Evolutionary conservation across 1,140 invertebrate genomes (phyloP).

Genomic region (Magallana angulata): DNA sequence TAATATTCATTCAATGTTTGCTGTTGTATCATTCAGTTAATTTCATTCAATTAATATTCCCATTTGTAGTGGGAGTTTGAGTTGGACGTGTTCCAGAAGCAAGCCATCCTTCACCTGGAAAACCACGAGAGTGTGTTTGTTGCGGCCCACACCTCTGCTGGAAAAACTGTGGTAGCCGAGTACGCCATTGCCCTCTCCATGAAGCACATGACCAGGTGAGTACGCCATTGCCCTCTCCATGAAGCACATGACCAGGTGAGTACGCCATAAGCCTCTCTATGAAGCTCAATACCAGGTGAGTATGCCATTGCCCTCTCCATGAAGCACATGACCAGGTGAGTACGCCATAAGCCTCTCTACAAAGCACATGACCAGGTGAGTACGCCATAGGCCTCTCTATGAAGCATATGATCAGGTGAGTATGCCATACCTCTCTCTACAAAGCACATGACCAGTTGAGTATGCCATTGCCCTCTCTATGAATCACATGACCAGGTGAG

Average conservation of each 20-base stretch:
- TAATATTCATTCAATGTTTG: too few species aligned
- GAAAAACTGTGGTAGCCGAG: conserved; percentile 99
- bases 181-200: conserved; percentile 96
- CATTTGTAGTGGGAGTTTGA: conserved; percentile 84
- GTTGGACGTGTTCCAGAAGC: conserved; percentile 97
- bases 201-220: conserved; percentile 92
- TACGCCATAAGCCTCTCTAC: conserved; percentile 96
- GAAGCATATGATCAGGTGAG: background rate
- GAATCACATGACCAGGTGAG: conserved; percentile 92
- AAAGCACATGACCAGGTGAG: conserved; percentile 92
- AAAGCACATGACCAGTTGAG: conserved; percentile 84
- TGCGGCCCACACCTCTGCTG: conserved; percentile 98
- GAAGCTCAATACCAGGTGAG: too few species aligned
- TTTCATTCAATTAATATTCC: too few species aligned
- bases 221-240: too few species aligned
- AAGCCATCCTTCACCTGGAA: conserved; percentile 96
- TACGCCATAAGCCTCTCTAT: too few species aligned
- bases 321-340: conserved; percentile 84
- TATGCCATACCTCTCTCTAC: background rate
- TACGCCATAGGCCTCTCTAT: too few species aligned
- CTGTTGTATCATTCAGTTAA: too few species aligned
- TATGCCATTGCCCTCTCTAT: conserved; percentile 96
- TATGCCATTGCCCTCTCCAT: too few species aligned
- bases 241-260: background rate
- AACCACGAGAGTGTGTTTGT: conserved; percentile 97